Percentiles rank a stretch among this genome's conserved stretches.
Conservation (phyloP, 2,888 invertebrate genomes). For the Aradus depressus region DNA sequence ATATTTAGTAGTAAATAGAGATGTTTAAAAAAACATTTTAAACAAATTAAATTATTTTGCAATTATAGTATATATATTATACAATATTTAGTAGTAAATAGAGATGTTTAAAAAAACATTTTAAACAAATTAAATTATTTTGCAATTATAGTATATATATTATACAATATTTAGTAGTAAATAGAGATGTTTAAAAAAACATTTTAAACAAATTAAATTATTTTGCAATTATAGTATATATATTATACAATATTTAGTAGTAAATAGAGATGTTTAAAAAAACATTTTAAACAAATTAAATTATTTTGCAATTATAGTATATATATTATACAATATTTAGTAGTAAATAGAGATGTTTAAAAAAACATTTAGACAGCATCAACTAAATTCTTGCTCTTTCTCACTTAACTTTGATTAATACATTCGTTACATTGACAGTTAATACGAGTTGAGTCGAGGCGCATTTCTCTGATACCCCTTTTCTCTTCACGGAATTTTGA, state of each 20-base stretch:
- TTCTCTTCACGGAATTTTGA: too few species aligned
- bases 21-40: constrained; percentile 34
- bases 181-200: constrained; percentile 37
- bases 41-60: background rate
- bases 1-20: constrained; percentile 24
- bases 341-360: constrained; percentile 36
- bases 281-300: background rate
- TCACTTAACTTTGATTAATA: too few species aligned
- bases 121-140: background rate
- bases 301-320: background rate
- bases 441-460: too few species aligned
- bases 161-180: background rate
- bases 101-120: constrained; percentile 36
- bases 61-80: background rate
- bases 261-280: constrained; percentile 37
- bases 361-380: constrained; percentile 25
- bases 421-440: too few species aligned
- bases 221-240: background rate
- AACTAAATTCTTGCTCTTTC: too few species aligned
- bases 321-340: background rate
- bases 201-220: background rate
- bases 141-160: background rate
- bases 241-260: background rate
- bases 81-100: background rate
- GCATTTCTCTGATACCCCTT: too few species aligned